Conservation (phyloP, 2,888 invertebrate genomes). For the Chironomus tentans region DNA sequence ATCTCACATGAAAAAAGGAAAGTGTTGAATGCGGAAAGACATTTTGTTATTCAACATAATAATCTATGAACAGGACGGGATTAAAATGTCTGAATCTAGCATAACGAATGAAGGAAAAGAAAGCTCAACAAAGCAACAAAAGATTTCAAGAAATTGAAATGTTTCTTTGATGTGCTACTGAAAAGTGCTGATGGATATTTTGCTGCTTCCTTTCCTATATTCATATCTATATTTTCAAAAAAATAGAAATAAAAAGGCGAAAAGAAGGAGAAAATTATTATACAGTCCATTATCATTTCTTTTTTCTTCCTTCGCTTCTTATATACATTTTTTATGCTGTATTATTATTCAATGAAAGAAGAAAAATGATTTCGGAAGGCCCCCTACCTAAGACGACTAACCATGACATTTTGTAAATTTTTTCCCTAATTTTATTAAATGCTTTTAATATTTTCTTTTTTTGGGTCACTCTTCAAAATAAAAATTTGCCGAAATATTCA, state of each 20-base stretch:
- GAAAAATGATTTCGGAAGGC: neutral
- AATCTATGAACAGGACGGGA: neutral
- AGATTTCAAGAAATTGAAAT: neutral
- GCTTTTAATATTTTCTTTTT: neutral
- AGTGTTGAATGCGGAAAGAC: neutral
- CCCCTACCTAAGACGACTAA: neutral
- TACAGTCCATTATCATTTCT: constrained; percentile 7
- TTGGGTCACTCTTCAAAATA: neutral
- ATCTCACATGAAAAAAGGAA: neutral
- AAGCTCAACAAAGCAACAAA: neutral
- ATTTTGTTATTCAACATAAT: too few species aligned
- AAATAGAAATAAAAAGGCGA: too few species aligned
- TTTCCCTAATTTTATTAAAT: constrained; percentile 8
- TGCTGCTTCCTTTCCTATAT: neutral
- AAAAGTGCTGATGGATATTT: constrained; percentile 1
- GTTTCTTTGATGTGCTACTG: neutral
- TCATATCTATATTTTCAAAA: neutral
- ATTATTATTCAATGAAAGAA: neutral
- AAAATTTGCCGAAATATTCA: neutral
- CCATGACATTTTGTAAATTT: neutral
- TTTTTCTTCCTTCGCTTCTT: neutral
- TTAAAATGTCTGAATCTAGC: neutral
- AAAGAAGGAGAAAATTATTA: neutral
- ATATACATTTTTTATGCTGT: too few species aligned
- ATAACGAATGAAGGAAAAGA: neutral